Conservation (phyloP, 2,888 invertebrate genomes). For the Nephrotoma flavescens region DNA sequence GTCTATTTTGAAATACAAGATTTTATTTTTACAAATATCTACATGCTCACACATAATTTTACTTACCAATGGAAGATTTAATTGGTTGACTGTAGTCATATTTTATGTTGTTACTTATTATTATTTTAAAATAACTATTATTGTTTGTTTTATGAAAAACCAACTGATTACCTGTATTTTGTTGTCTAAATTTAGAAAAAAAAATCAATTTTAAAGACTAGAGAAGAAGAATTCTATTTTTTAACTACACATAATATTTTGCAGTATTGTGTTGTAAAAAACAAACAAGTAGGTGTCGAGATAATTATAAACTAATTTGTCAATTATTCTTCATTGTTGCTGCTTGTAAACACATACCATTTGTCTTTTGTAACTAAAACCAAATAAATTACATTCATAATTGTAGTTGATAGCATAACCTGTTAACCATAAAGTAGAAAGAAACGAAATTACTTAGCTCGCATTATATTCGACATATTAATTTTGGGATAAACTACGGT, state of each 20-base stretch:
- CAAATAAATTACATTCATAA: not conserved
- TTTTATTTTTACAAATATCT: not conserved
- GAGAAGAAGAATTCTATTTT: too few relatives aligned
- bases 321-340: not conserved
- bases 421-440: not conserved
- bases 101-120: not conserved
- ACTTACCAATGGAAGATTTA: conserved; percentile 3
- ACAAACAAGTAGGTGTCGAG: not conserved
- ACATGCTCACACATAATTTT: not conserved
- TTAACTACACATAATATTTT: not conserved
- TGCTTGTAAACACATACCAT: not conserved
- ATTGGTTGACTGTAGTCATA: not conserved
- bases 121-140: not conserved
- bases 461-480: not conserved
- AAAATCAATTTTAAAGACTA: not conserved
- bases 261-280: not conserved
- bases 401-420: not conserved
- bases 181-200: not conserved
- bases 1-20: not conserved
- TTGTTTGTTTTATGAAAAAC: not conserved
- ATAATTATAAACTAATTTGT: not conserved
- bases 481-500: not conserved
- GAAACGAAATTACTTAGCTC: not conserved
- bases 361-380: not conserved
- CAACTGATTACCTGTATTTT: not conserved